Evolutionary conservation across 2,113 vertebrate genomes (phyloP).

Genomic region (Atrichornis clamosus): DNA sequence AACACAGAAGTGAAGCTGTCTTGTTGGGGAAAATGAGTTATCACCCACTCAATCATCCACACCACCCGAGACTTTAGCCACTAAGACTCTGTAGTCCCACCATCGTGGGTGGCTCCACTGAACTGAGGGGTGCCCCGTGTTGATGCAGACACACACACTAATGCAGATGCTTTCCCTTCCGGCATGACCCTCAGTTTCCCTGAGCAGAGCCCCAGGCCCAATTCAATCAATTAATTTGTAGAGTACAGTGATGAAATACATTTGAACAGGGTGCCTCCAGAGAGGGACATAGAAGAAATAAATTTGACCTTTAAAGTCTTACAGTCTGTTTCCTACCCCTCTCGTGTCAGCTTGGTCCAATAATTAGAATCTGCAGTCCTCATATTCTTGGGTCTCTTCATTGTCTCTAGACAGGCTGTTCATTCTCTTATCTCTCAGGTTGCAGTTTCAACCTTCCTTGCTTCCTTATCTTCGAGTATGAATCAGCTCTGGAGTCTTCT

Average conservation of each 20-base stretch:
- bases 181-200: fast-evolving
- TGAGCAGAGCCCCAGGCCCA: background rate
- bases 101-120: background rate
- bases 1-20: fast-evolving
- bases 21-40: background rate
- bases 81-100: background rate
- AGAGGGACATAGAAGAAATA: background rate
- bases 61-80: background rate
- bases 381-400: background rate
- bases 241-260: background rate
- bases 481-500: background rate
- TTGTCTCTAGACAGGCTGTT: background rate
- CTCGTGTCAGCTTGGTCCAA: background rate
- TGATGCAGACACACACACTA: background rate
- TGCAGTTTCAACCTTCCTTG: background rate
- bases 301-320: background rate
- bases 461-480: background rate
- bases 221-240: background rate
- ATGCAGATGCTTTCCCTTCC: background rate
- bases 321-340: background rate
- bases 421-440: background rate
- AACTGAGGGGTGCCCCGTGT: background rate
- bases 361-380: background rate
- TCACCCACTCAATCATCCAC: background rate
- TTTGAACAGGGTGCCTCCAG: background rate